A percentile compares a stretch with the other conserved stretches of the same genome.
phyloP scores from a whole-genome alignment of 2,888 invertebrate species.

The Polia nebulosa region DNA sequence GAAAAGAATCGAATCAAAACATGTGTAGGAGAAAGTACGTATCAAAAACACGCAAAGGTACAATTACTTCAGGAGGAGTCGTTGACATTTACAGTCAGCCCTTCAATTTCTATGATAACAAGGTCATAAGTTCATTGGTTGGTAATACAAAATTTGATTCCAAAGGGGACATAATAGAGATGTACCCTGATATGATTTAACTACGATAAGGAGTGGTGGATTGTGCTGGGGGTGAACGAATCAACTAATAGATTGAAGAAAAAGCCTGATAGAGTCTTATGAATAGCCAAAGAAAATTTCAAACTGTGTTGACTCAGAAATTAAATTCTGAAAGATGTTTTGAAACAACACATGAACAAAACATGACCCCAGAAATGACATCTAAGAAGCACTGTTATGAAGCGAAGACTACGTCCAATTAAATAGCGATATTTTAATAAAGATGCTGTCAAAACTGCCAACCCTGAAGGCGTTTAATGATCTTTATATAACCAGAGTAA shows the following conservation, averaged over 20 bases:
- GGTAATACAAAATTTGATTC: slow-evolving; percentile 23
- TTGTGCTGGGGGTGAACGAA: background rate
- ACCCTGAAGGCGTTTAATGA: slow-evolving; percentile 46
- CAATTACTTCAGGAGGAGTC: slow-evolving; percentile 57
- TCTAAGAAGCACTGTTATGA: background rate
- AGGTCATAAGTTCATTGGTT: slow-evolving; percentile 48
- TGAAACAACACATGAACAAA: background rate
- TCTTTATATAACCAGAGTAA: slow-evolving; percentile 48
- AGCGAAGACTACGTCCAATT: slow-evolving; percentile 15
- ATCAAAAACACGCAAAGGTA: slow-evolving; percentile 55
- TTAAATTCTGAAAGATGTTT: background rate
- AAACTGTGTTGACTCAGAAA: background rate
- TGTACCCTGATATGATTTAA: slow-evolving; percentile 23
- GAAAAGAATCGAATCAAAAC: slow-evolving; percentile 16
- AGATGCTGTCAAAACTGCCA: slow-evolving; percentile 20
- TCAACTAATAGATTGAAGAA: slow-evolving; percentile 24
- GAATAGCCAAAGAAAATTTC: background rate
- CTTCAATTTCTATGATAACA: slow-evolving; percentile 52
- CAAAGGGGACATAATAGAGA: slow-evolving; percentile 16
- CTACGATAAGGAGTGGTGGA: background rate
- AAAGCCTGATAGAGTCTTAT: background rate
- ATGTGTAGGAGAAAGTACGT: slow-evolving; percentile 3
- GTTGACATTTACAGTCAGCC: slow-evolving; percentile 56
- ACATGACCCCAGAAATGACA: background rate
- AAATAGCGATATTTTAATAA: slow-evolving; percentile 48